These are phyloP conservation scores for Spilogale gracilis DNA, from an alignment of 2,113 vertebrate species.

Conservation along the genomic window DNA sequence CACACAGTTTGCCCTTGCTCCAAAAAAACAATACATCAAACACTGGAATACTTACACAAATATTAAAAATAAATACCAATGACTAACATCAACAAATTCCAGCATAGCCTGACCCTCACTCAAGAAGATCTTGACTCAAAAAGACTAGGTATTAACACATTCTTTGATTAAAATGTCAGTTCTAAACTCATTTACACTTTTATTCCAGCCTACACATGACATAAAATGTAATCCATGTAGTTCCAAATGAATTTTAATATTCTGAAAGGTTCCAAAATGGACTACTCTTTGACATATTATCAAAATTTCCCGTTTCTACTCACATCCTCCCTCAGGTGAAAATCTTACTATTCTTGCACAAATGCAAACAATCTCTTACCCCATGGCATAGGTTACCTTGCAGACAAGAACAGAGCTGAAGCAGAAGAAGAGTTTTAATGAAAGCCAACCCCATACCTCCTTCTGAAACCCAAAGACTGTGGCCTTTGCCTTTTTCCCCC, in stretches of 20 bases:
- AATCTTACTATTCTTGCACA: background rate
- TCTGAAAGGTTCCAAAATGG: background rate
- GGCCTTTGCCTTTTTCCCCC: fast-evolving
- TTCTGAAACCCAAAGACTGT: background rate
- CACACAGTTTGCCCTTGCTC: background rate
- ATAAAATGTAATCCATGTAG: background rate
- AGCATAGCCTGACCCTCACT: background rate
- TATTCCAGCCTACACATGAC: background rate
- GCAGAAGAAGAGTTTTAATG: background rate
- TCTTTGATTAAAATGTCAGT: background rate
- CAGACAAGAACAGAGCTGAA: background rate
- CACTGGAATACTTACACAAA: background rate
- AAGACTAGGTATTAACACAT: background rate
- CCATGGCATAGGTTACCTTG: background rate
- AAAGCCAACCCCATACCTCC: background rate
- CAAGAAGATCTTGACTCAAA: background rate
- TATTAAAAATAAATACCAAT: background rate
- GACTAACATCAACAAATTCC: background rate
- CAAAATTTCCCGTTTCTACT: background rate
- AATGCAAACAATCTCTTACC: background rate
- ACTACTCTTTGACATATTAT: background rate
- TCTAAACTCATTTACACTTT: background rate
- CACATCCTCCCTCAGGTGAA: background rate
- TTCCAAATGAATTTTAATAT: background rate
- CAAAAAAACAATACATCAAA: background rate